Percentiles rank a stretch among this genome's conserved stretches.
Evolutionary conservation across 2,797 vertebrate genomes (phyloP).

Genomic region (Takifugu ocellatus): DNA sequence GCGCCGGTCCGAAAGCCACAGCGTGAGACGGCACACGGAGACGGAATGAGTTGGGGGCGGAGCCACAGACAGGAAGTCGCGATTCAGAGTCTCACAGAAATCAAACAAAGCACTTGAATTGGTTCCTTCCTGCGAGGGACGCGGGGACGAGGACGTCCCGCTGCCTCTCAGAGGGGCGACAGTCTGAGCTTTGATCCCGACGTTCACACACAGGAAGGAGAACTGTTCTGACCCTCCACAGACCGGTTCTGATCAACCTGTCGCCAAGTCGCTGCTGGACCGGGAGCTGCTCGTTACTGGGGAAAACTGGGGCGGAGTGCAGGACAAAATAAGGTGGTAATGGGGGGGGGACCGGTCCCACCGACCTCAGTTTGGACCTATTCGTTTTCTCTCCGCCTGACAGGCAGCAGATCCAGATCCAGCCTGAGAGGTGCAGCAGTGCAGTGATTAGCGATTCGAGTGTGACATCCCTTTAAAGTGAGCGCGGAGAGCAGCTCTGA

Average conservation of each 20-base stretch:
- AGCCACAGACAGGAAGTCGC: conserved; percentile 67
- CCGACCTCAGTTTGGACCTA: conserved; percentile 1
- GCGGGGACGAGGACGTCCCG: conserved; percentile 37
- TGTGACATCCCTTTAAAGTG: conserved; percentile 32
- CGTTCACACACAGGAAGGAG: too few species aligned
- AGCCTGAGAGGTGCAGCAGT: conserved; percentile 31
- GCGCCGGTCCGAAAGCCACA: conserved; percentile 53
- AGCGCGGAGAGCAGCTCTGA: conserved; percentile 29
- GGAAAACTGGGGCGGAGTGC: conserved; percentile 5
- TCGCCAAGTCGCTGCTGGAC: too few species aligned
- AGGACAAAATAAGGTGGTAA: too few species aligned
- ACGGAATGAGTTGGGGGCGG: conserved; percentile 43
- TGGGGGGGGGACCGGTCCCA: too few species aligned
- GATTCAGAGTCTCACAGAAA: conserved; percentile 46
- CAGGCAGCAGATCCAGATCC: conserved; percentile 37
- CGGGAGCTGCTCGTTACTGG: too few species aligned
- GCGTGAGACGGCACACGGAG: conserved; percentile 61
- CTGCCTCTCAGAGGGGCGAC: conserved; percentile 11
- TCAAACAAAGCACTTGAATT: conserved; percentile 57
- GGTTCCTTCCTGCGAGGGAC: conserved; percentile 62
- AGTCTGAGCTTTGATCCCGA: too few species aligned
- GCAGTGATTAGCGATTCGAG: conserved; percentile 36
- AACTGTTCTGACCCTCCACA: too few species aligned
- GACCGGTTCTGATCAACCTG: too few species aligned
- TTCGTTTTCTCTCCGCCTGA: conserved; percentile 35